Evolutionary conservation across 1,140 invertebrate genomes (phyloP), one percentile per base, ranked within the genome.

Genomic region (Pomacea maculata): DNA sequence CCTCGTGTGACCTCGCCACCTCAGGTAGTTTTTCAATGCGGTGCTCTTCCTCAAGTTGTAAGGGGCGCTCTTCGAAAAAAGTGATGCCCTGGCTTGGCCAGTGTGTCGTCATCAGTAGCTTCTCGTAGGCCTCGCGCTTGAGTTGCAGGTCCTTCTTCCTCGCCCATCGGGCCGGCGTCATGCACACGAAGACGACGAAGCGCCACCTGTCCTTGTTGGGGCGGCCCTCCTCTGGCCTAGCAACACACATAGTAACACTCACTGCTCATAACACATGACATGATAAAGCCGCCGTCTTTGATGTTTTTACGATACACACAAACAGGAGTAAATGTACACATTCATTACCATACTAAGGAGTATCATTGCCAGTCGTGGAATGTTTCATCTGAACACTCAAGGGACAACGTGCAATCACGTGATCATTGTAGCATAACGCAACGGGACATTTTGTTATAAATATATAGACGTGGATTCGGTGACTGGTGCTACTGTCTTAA

Each of bases 161-260:
- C 6, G 86, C 86, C 88, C 88, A 89, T 0, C 79, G 78, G 0
- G 88, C 88, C 7, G 88, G 88, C 10, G 85, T 82, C 88, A 89
- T 89, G 61, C 83, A 88, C 4, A 88, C 87, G 74, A 89, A 88
- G 10, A 88, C 83, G 29, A 86, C 87, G 78, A 83, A 89, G 19
- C 88, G 86, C 86, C 88, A 89, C 21, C 86, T 85, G 64, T 84
- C 12, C 12, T 81, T 64, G 68, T 87, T 81, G 12, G 12, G 81
- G 15, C 86, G 80, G 15, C 77, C 84, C 14, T 65, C 70, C 15
- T 80, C 67, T 6, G 87, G 87, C 21, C 79, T 74, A 57, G 19
- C 61, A 34, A 73, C 9, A 29, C 11, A 34, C 8, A 68, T 10
- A 21, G 67, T 1, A 65, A 14, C 14, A 65, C 21, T 1, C 63